Evolutionary conservation across 2,113 vertebrate species (phyloP), one percentile per base, ranked within the genome.

Genomic region (Otus sunia): DNA sequence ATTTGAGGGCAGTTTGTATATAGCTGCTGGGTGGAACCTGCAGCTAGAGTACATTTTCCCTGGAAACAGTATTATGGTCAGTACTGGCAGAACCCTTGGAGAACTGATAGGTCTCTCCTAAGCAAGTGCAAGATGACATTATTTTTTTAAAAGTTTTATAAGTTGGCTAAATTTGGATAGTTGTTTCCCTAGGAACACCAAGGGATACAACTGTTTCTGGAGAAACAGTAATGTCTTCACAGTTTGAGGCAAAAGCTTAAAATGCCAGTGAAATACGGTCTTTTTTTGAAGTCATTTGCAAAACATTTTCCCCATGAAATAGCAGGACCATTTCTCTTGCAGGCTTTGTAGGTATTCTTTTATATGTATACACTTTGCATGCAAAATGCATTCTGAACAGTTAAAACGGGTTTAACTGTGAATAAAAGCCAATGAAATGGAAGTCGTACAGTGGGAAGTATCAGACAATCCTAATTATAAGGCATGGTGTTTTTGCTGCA

Each of bases 381-480:
- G 62, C 68, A 95, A 79, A 92, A 87, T 85, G 29, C 62, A 73
- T 89, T 91, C 56, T 75, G 62, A 86, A 91, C 73, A 81, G 49
- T 92, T 94, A 72, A 77, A 92, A 89, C 55, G 58, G 36, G 53
- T 81, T 81, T 72, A 85, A 32, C 76, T 84, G 37, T 89, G 80
- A 89, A 68, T 89, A 87, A 91, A 85, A 91, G 62, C 77, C 85
- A 92, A 77, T 85, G 1, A 92, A 96, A 75, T 92, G 39, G 12
- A 88, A 83, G 69, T 62, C 5, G 2, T 87, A 36, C 58, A 82
- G 55, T 82, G 66, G 60, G 74, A 92, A 72, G 34, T 63, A 85
- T 84, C 74, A 84, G 84, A 96, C 77, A 87, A 76, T 68, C 36
- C 64, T 89, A 91, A 94, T 94, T 96, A 82, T 37, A 93, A 86